Base-by-base conservation (phyloP, 1,140 invertebrate genomes). In the Protaetia brevitarsis region DNA sequence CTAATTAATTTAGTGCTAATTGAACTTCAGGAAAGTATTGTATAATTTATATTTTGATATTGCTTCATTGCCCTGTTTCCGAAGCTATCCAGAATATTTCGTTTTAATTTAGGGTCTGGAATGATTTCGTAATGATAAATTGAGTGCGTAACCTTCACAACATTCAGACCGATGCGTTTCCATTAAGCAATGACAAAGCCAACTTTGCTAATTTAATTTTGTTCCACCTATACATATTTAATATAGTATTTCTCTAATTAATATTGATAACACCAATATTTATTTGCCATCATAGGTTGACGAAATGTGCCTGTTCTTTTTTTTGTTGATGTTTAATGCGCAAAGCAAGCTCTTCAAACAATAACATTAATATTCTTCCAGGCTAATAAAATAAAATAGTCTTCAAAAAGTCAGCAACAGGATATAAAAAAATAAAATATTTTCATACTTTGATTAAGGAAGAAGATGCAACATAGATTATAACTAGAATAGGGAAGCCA, bases 1-100 rank as follows among this genome's bases (percentile, higher is more conserved):
- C 37, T 62, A 62, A 62, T 62, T 62, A 62, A 36, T 62, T 62
- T 62, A 31, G 31, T 36, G 59, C 31, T 62, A 62, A 62, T 62
- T 62, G 59, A 62, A 62, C 37, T 62, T n/a, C 27, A 31, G 19
- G 59, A 36, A 31, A 62, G 23, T 31, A 30, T 62, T 23, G n/a
- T n/a, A 36, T 62, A 62, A 34, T 62, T 36, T 23, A 30, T 31
- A 36, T 31, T 36, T 62, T 34, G 11, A 62, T 27, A 36, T 62
- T 36, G 31, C 26, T 21, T 62, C 21, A 11, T 62, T 11, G 10
- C 21, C 37, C 59, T 26, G 29, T 62, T 62, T 36, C 27, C 27
- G 59, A 34, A 30, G 27, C 31, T 11, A 62, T 62, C 31, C 21
- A 6, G 31, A 23, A 30, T 23, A n/a, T n/a, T n/a, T n/a, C n/a